Percentiles rank a stretch among this genome's conserved stretches.
Conservation (phyloP, 2,888 invertebrate genomes). For the Lottia gigantea region DNA sequence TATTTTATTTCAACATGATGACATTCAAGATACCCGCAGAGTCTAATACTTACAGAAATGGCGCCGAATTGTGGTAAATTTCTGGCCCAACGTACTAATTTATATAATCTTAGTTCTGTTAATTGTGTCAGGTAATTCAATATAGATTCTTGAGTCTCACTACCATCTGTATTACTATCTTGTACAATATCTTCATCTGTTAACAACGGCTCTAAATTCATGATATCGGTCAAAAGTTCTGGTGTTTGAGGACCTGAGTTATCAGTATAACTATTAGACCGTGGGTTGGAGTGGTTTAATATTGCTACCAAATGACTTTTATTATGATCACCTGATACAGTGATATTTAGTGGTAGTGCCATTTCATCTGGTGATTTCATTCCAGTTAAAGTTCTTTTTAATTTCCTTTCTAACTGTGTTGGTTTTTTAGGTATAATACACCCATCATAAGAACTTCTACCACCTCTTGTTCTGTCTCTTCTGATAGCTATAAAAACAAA, state of each 20-base stretch:
- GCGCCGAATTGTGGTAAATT: constrained; percentile 95
- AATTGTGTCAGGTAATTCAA: constrained; percentile 60
- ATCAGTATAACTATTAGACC: constrained; percentile 25
- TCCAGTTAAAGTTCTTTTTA: constrained; percentile 24
- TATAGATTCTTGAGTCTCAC: constrained; percentile 43
- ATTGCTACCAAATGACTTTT: constrained; percentile 50
- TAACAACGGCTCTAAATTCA: constrained; percentile 62
- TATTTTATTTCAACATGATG: too few species aligned
- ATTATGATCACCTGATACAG: neutral
- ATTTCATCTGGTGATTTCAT: constrained; percentile 1
- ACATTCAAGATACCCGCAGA: too few species aligned
- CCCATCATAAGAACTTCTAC: constrained; percentile 85
- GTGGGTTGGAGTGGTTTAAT: constrained; percentile 40
- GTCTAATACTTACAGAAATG: constrained; percentile 79
- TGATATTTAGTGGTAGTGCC: constrained; percentile 14
- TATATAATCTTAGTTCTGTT: constrained; percentile 93
- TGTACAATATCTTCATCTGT: constrained; percentile 57
- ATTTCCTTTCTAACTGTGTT: constrained; percentile 28
- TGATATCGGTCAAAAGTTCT: constrained; percentile 59
- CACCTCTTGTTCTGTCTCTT: constrained; percentile 93
- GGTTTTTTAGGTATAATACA: constrained; percentile 49
- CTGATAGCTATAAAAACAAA: constrained; percentile 81
- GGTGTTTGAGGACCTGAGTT: constrained; percentile 38
- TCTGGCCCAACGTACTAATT: constrained; percentile 98
- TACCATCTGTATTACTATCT: constrained; percentile 35